Conservation (phyloP, 2,797 vertebrate species). For the Pagetopsis macropterus region DNA sequence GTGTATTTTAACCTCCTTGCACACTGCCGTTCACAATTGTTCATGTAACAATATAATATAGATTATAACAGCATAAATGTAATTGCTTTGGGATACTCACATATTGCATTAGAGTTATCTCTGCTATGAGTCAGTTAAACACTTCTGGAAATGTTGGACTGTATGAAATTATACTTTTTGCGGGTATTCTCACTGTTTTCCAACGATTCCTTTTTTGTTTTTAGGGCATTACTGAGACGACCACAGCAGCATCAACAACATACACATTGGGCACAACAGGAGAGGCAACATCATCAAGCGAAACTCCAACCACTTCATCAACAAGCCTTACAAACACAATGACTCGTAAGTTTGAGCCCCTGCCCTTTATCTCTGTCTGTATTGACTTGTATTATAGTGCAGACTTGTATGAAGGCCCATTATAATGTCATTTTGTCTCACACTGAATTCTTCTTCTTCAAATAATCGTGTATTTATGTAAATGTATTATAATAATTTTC, state of each 20-base stretch:
- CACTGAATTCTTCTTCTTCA: not conserved
- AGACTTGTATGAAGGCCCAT: not conserved
- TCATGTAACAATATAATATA: not conserved
- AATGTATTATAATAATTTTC: too few species aligned
- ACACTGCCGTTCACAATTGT: not conserved
- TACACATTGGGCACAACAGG: too few species aligned
- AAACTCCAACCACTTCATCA: accelerated
- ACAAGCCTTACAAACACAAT: not conserved
- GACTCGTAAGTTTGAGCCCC: constrained; percentile 18
- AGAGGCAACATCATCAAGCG: not conserved
- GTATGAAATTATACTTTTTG: not conserved
- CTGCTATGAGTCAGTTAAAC: not conserved
- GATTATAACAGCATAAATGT: not conserved
- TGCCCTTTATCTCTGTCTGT: not conserved
- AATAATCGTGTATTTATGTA: not conserved
- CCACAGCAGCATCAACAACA: accelerated
- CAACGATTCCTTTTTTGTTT: constrained; percentile 16
- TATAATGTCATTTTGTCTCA: not conserved
- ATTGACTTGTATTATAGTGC: not conserved
- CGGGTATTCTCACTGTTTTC: not conserved
- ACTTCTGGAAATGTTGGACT: not conserved
- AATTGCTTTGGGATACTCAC: not conserved
- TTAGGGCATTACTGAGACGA: constrained; percentile 35
- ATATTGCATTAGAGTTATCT: not conserved
- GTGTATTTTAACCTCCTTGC: not conserved